Conservation (phyloP, 2,113 vertebrate genomes). For the Columbina picui region DNA sequence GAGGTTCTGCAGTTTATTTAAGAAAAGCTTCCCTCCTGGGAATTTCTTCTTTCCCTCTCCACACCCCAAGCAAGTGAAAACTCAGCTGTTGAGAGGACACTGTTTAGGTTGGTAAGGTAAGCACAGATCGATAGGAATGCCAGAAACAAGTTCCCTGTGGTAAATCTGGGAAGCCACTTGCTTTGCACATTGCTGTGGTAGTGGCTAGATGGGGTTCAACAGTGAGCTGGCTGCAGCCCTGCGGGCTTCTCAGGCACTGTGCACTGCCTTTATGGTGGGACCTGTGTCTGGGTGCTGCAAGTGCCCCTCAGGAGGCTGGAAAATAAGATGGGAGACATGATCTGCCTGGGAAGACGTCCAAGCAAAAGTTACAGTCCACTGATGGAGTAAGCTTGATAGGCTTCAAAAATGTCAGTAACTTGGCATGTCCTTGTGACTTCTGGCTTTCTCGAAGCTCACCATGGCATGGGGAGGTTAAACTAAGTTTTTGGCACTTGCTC, state of each 20-base stretch:
- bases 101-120: not conserved
- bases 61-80: not conserved
- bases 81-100: not conserved
- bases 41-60: not conserved
- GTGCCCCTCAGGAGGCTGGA: not conserved
- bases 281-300: not conserved
- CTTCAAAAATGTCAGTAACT: not conserved
- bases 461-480: not conserved
- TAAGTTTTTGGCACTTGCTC: not conserved
- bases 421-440: not conserved
- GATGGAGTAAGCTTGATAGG: not conserved
- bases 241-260: not conserved
- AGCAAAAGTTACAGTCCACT: not conserved
- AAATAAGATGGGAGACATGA: fast-evolving
- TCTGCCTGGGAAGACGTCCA: not conserved
- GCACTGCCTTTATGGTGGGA: not conserved
- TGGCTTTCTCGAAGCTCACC: not conserved
- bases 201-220: not conserved
- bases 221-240: not conserved
- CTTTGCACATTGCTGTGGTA: not conserved
- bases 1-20: not conserved
- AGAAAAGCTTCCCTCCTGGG: not conserved
- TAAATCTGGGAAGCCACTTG: not conserved
- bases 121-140: not conserved
- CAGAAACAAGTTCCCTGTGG: not conserved